Evolutionary conservation across 2,797 vertebrate species (phyloP).

Genomic region (Myotis planiceps): DNA sequence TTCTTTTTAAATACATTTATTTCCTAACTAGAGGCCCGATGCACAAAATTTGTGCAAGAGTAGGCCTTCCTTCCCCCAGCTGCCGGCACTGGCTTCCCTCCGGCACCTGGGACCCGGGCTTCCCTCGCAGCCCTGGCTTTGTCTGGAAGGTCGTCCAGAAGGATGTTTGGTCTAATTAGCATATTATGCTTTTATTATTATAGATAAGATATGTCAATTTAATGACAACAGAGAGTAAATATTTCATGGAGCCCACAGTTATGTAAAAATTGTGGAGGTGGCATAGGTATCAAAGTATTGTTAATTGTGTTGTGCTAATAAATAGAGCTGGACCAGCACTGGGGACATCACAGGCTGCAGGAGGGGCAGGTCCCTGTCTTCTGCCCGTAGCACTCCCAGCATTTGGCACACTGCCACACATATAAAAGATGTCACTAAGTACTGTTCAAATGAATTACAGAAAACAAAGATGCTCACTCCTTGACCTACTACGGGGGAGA

Average conservation of each 20-base stretch:
- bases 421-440: neutral
- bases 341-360: neutral
- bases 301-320: neutral
- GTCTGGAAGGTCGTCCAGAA: too few relatives aligned
- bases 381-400: neutral
- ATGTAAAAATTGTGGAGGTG: neutral
- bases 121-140: too few relatives aligned
- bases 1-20: neutral
- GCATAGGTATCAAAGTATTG: neutral
- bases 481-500: neutral
- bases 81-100: too few relatives aligned
- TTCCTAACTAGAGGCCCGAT: neutral
- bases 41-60: too few relatives aligned
- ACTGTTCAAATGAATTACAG: neutral
- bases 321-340: neutral
- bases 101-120: too few relatives aligned
- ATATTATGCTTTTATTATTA: too few relatives aligned
- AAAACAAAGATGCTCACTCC: neutral
- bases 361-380: rapidly evolving
- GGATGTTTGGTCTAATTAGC: too few relatives aligned
- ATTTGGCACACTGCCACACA: neutral
- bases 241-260: neutral
- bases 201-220: neutral
- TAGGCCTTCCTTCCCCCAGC: too few relatives aligned
- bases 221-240: neutral